phyloP scores from a whole-genome alignment of 2,888 invertebrate species.

The Perithous albicinctus region DNA sequence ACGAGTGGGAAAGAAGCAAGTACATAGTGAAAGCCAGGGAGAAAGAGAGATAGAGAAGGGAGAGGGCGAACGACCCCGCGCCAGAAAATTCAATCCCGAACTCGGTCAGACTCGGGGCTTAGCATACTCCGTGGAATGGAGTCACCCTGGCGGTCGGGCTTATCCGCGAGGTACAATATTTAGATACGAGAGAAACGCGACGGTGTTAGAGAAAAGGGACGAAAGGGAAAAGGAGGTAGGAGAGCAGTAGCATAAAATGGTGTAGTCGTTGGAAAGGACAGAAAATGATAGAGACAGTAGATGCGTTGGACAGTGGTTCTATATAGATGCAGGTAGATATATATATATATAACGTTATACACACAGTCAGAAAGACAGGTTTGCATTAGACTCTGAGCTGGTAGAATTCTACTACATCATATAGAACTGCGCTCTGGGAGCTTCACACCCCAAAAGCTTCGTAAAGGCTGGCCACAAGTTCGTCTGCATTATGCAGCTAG shows the following conservation, averaged over 20 bases:
- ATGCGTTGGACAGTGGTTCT: background rate
- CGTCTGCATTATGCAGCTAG: constrained; percentile 72
- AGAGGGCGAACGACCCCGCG: constrained; percentile 6
- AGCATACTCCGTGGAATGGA: constrained; percentile 25
- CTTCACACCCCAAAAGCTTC: constrained; percentile 66
- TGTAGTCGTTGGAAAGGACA: constrained; percentile 2
- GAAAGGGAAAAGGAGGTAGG: constrained; percentile 37
- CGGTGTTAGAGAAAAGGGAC: constrained; percentile 43
- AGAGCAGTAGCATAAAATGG: constrained; percentile 28
- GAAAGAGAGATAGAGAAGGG: constrained; percentile 25
- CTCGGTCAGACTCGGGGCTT: constrained; percentile 42
- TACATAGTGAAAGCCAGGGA: background rate
- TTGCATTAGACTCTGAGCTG: constrained; percentile 17
- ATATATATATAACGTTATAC: too few relatives aligned
- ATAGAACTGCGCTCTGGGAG: constrained; percentile 8
- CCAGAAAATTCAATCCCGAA: constrained; percentile 71
- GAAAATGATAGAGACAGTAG: background rate
- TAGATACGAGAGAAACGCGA: constrained; percentile 74
- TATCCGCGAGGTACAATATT: constrained; percentile 72
- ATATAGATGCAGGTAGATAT: constrained; percentile 5
- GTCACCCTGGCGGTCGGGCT: constrained; percentile 42
- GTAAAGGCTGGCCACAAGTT: constrained; percentile 71
- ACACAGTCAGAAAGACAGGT: background rate
- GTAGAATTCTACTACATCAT: constrained; percentile 7
- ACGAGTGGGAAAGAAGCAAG: background rate